Conservation (phyloP, 2,888 invertebrate genomes). For the Nomada lathburiana region DNA sequence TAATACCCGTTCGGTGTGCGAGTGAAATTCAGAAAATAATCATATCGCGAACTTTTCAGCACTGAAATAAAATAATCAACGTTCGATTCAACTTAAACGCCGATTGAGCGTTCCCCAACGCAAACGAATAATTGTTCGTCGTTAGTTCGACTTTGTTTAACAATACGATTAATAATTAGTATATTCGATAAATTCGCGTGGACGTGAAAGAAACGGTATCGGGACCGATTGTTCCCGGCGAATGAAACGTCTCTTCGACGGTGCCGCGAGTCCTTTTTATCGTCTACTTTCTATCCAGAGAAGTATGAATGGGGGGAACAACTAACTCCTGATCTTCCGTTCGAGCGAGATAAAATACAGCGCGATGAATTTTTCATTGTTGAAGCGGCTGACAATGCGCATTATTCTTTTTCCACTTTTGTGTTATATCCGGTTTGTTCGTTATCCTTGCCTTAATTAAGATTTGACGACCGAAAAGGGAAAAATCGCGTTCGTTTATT, state of each 20-base stretch:
- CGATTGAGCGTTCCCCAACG: too few species aligned
- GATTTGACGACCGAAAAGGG: slow-evolving; percentile 18
- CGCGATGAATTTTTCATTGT: slow-evolving; percentile 59
- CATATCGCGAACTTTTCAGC: too few species aligned
- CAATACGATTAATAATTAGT: slow-evolving; percentile 13
- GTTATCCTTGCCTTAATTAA: slow-evolving; percentile 56
- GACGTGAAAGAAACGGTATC: slow-evolving; percentile 1
- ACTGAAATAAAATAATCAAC: too few species aligned
- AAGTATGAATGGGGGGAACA: slow-evolving; percentile 27
- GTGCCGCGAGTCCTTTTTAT: slow-evolving; percentile 18
- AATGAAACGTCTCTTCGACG: slow-evolving; percentile 11
- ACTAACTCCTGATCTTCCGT: slow-evolving; percentile 38
- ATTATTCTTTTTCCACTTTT: slow-evolving; percentile 61
- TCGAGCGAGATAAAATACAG: slow-evolving; percentile 53
- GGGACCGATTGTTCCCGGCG: slow-evolving; percentile 26
- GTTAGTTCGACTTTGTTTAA: too few species aligned
- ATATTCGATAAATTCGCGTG: background rate
- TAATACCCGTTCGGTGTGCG: too few species aligned
- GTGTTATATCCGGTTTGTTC: slow-evolving; percentile 44
- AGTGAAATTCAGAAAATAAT: too few species aligned
- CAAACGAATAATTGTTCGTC: too few species aligned
- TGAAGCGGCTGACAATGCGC: slow-evolving; percentile 45
- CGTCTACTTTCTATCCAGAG: slow-evolving; percentile 33
- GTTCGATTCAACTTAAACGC: too few species aligned
- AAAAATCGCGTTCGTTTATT: slow-evolving; percentile 17